A percentile compares a stretch with the other conserved stretches of the same genome.
Evolutionary conservation across 2,797 vertebrate genomes (phyloP).

Genomic region (Phyllotis vaccarum): DNA sequence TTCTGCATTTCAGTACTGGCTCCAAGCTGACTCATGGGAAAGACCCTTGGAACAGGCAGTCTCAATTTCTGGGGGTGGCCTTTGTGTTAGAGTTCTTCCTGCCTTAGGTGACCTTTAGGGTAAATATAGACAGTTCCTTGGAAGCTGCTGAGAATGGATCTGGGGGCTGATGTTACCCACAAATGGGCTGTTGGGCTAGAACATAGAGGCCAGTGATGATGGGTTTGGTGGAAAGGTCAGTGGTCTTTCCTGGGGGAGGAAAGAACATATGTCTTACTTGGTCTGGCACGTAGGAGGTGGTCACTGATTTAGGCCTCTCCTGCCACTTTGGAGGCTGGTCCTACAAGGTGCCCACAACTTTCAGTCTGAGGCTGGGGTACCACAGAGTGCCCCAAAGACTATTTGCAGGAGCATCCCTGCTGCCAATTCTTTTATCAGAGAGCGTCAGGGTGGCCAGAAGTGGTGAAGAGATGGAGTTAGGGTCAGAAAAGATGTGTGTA

Average conservation of each 20-base stretch:
- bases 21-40: background rate
- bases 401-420: background rate
- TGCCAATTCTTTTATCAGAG: background rate
- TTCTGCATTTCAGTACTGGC: background rate
- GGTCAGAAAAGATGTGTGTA: background rate
- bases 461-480: too few relatives aligned
- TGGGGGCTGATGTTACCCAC: background rate
- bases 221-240: background rate
- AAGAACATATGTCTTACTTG: background rate
- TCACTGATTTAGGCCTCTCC: background rate
- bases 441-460: background rate
- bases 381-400: background rate
- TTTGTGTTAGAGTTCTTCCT: background rate
- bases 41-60: background rate
- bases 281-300: too few relatives aligned
- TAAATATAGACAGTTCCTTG: background rate
- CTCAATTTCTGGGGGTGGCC: background rate
- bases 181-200: too few relatives aligned
- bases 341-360: background rate
- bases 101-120: background rate
- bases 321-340: background rate
- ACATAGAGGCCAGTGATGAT: too few relatives aligned
- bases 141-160: background rate
- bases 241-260: background rate
- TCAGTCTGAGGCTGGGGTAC: background rate